Evolutionary conservation across 2,888 invertebrate genomes (phyloP).

Genomic region (Archips crataeganus): DNA sequence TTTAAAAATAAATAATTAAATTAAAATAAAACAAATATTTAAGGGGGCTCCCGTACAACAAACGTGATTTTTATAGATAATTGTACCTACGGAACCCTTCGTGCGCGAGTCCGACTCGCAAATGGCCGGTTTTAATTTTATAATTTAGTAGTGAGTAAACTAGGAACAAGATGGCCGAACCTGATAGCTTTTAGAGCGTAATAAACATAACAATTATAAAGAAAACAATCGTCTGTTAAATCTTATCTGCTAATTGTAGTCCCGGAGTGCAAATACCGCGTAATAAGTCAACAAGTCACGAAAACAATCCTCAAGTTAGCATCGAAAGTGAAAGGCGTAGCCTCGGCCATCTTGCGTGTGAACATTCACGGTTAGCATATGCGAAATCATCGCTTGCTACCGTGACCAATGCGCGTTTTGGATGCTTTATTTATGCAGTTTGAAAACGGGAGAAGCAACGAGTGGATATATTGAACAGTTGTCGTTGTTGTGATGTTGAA

Average conservation of each 20-base stretch:
- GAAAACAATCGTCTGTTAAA: background rate
- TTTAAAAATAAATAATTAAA: too few species aligned
- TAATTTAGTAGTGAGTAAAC: background rate
- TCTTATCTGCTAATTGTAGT: constrained; percentile 11
- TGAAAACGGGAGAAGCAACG: constrained; percentile 21
- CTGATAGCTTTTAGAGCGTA: background rate
- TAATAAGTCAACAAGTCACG: constrained; percentile 12
- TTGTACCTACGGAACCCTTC: too few species aligned
- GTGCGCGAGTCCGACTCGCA: too few species aligned
- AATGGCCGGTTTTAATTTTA: too few species aligned
- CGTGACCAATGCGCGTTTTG: constrained; percentile 23
- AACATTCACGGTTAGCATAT: constrained; percentile 36
- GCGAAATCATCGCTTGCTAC: constrained; percentile 21
- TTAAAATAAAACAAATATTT: too few species aligned
- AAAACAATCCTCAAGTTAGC: constrained; percentile 17
- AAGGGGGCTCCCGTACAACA: too few species aligned
- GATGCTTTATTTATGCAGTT: constrained; percentile 10
- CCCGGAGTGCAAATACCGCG: constrained; percentile 13
- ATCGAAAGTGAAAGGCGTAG: constrained; percentile 46
- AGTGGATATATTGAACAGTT: background rate
- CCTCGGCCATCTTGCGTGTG: constrained; percentile 46
- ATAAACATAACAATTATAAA: constrained; percentile 7
- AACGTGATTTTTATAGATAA: too few species aligned
- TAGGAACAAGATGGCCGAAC: background rate
- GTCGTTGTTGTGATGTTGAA: background rate